Conservation (phyloP, 2,888 invertebrate genomes). For the Creontiades dilutus region DNA sequence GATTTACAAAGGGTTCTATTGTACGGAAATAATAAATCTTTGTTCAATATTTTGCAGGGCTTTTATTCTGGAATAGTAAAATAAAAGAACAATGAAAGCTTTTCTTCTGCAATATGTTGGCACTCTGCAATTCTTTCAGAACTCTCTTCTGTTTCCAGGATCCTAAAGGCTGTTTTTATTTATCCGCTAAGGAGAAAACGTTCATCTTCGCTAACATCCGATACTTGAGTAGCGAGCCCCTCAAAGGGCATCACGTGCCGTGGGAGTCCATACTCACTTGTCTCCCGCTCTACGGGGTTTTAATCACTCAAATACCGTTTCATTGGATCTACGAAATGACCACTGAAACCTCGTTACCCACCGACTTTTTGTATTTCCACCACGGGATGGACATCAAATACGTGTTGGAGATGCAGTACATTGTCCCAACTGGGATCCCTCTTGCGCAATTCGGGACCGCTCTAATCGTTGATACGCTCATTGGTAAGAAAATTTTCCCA, state of each 20-base stretch:
- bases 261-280: constrained; percentile 53
- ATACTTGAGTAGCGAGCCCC: background rate
- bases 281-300: constrained; percentile 33
- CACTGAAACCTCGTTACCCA: background rate
- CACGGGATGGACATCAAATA: background rate
- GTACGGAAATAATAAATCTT: too few species aligned
- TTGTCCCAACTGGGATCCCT: constrained; percentile 38
- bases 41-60: too few species aligned
- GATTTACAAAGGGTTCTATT: too few species aligned
- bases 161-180: constrained; percentile 63
- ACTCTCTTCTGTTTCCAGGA: constrained; percentile 29
- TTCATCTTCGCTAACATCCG: constrained; percentile 50
- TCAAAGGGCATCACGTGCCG: constrained; percentile 5
- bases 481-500: constrained; percentile 7
- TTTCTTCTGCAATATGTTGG: background rate
- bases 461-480: constrained; percentile 41
- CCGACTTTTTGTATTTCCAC: constrained; percentile 38
- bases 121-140: background rate
- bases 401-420: background rate
- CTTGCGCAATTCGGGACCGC: constrained; percentile 33
- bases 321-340: constrained; percentile 56
- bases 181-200: constrained; percentile 10
- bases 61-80: background rate
- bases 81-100: background rate
- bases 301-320: background rate